phyloP scores from a whole-genome alignment of 2,797 vertebrate species.

The Hirundo rustica region DNA sequence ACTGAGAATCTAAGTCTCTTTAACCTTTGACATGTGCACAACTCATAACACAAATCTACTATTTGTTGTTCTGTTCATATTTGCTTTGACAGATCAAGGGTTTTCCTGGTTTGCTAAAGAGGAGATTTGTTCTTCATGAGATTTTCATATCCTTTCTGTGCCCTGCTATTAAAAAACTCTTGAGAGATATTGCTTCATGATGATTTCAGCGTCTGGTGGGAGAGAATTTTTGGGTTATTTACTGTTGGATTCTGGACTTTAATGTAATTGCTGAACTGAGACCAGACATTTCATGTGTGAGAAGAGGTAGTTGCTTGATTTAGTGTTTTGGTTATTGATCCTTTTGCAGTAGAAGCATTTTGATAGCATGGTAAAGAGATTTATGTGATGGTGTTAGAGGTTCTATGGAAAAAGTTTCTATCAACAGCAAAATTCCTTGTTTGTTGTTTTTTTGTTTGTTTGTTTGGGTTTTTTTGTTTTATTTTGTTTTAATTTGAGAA shows the following conservation, averaged over 20 bases:
- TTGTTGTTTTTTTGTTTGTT: not conserved
- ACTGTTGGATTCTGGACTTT: not conserved
- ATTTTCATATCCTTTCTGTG: not conserved
- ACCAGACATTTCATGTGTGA: not conserved
- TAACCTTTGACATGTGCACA: not conserved
- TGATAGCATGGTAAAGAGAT: not conserved
- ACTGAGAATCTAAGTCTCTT: not conserved
- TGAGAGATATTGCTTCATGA: not conserved
- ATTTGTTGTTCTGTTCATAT: not conserved
- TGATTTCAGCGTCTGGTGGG: not conserved
- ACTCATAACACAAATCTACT: not conserved
- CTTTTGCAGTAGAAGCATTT: not conserved
- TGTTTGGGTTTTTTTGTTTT: not conserved
- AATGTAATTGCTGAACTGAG: not conserved
- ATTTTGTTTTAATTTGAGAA: not conserved
- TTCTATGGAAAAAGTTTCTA: not conserved
- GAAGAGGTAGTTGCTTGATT: conserved; percentile 10
- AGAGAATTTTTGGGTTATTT: not conserved
- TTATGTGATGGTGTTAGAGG: not conserved
- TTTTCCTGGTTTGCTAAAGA: not conserved
- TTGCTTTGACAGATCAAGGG: not conserved
- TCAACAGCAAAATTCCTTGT: not conserved
- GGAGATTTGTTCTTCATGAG: not conserved
- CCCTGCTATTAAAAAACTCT: not conserved
- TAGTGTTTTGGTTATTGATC: conserved; percentile 1